Base-by-base conservation (phyloP, 2,797 vertebrate species). In the Epinephelus awoara region DNA sequence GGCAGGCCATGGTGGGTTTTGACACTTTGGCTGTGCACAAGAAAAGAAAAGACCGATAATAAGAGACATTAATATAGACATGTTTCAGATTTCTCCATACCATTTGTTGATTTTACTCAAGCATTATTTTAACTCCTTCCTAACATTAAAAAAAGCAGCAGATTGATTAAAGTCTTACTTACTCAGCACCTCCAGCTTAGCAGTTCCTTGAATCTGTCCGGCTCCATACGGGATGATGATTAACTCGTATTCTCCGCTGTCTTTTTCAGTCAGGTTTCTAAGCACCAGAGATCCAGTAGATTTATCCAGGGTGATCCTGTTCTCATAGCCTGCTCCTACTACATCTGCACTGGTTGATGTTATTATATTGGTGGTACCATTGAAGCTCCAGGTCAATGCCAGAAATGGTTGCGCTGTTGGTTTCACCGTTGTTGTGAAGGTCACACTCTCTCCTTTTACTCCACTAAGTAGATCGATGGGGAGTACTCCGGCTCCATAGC, bases 211-310 rank as follows among this genome's bases (percentile, higher is more conserved):
- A 50, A 79, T 29, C 10, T 34, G 38, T 13, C 0, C 7, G 11
- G 25, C 79, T 23, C 3, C 52, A 1, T 19, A 1, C 9, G 80
- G 59, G 54, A 76, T 67, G 27, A 90, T 63, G 8, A 34, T 49
- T 21, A 90, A 10, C 21, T 72, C 69, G 40, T 92, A 92, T 52
- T 65, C 38, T 34, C 89, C 91, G 1, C 18, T 64, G 80, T 93
- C 92, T 17, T 56, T 57, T 44, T 80, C 56, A 4, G 80, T 81
- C 79, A 93, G 66, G 29, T 85, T 59, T 19, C 25, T 79, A 18
- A 93, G 86, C 73, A 84, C 64, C 82, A 90, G 81, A 69, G 88
- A 82, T 5, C 88, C 91, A 2, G 90, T 91, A 3, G n/a, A 17
- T 46, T 19, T 82, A 52, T 86, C 40, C 61, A 93, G 15, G 38